Evolutionary conservation across 92 coral and sea anemone species (phyloP).

Genomic region (Parazoanthus atlanticus): DNA sequence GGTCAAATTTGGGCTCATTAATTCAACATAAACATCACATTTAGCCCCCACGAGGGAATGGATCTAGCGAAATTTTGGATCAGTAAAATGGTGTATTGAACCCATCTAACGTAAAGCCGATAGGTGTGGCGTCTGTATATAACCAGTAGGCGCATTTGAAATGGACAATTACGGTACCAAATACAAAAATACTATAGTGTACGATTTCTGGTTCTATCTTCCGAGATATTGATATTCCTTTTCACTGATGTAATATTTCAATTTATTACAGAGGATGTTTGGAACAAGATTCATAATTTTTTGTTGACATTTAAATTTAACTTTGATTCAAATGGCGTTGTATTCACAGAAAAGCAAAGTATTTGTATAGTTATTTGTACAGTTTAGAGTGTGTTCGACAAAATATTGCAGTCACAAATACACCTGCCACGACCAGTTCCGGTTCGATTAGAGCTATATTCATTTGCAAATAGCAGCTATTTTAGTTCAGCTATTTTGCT

Average conservation of each 20-base stretch:
- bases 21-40: too few relatives aligned
- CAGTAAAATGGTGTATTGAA: too few relatives aligned
- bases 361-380: not conserved
- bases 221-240: too few relatives aligned
- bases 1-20: too few relatives aligned
- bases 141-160: too few relatives aligned
- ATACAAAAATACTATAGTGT: too few relatives aligned
- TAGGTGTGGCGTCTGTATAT: too few relatives aligned
- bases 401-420: not conserved
- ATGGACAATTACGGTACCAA: too few relatives aligned
- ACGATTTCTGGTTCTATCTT: too few relatives aligned
- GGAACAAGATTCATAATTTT: not conserved
- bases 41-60: too few relatives aligned
- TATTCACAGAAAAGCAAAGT: not conserved
- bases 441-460: slow-evolving; percentile 22
- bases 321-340: not conserved
- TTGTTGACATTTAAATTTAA: not conserved
- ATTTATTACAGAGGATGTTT: not conserved
- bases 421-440: not conserved
- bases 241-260: not conserved
- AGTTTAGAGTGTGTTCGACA: not conserved
- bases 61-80: too few relatives aligned
- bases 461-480: slow-evolving; percentile 18
- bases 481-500: slow-evolving; percentile 20
- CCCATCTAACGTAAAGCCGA: too few relatives aligned